Evolutionary conservation across 2,113 vertebrate species (phyloP), one percentile per base, ranked within the genome.

Genomic region (Pelusios castaneus): DNA sequence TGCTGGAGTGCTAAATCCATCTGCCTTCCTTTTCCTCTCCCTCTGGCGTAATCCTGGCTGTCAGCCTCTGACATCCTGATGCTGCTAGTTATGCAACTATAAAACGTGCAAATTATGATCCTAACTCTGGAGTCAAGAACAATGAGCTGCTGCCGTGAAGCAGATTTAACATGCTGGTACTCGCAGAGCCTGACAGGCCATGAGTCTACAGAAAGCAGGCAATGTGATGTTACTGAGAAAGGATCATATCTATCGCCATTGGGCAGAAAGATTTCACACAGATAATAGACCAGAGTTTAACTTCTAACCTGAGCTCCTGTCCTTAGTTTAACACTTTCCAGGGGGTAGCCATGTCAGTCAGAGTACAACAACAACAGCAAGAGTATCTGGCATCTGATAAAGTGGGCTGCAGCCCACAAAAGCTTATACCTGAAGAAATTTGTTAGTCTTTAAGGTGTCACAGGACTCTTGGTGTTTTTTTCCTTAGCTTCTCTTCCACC

Each of bases 51-150:
- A 92, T 91, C 89, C 87, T 78, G 41, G 2, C 95, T 85, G 89
- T 86, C 56, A 49, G 63, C 27, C 84, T 73, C 91, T 88, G 80
- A 88, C 81, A 80, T 85, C 49, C 89, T 76, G 91, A 97, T 81
- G 47, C 43, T 0, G 2, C 34, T 94, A 79, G 51, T 95, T 91
- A 93, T 10, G 83, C 78, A 47, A 79, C 60, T 79, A 31, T 88
- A 84, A 96, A 97, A 92, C 29, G 45, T 94, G 86, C 84, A 91
- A 84, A 93, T 96, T 41, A 94, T 89, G 56, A 84, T 80, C 95
- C 93, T 29, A 31, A 29, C 95, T 85, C 91, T 6, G 10, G 3
- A 27, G 95, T 21, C 70, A 29, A 79, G 94, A 94, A 94, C 91
- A 97, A 95, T 38, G 16, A 76, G 79, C 73, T 43, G 47, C 85